Percentiles rank a stretch among this genome's conserved stretches.
Conservation (phyloP, 1,140 invertebrate species). For the Halictus rubicundus region DNA sequence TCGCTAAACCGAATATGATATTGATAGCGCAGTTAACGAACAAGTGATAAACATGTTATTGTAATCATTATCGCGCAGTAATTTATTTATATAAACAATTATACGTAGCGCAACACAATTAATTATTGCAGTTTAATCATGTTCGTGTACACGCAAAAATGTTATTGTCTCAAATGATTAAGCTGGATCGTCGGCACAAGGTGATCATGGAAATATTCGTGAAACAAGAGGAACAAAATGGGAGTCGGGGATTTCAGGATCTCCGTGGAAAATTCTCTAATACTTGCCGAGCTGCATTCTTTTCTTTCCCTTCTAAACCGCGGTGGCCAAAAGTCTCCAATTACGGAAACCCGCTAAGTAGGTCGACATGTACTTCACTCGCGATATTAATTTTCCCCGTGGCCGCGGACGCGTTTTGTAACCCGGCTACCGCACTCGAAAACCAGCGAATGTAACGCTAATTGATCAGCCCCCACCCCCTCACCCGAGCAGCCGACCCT, state of each 20-base stretch:
- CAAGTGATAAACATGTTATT: too few species aligned
- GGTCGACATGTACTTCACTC: slow-evolving; percentile 34
- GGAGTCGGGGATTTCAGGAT: not conserved
- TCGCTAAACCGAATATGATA: too few species aligned
- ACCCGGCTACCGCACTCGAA: not conserved
- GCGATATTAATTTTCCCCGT: slow-evolving; percentile 33
- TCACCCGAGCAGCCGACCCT: too few species aligned
- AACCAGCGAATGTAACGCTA: slow-evolving; percentile 19
- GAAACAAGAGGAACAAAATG: not conserved
- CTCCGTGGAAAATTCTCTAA: not conserved
- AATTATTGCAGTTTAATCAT: too few species aligned
- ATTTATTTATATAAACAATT: too few species aligned
- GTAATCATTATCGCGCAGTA: too few species aligned
- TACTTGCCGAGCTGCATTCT: not conserved
- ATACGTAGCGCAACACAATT: too few species aligned
- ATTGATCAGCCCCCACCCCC: slow-evolving; percentile 12
- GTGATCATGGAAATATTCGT: not conserved
- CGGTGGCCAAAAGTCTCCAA: slow-evolving; percentile 27
- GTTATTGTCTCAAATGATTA: too few species aligned
- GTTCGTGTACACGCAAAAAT: too few species aligned
- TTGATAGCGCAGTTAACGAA: too few species aligned
- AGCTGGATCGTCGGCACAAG: too few species aligned
- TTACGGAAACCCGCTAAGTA: slow-evolving; percentile 36
- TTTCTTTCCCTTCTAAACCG: slow-evolving; percentile 7
- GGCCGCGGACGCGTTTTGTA: not conserved